These are phyloP conservation scores for Amphiprion clarkii DNA, from an alignment of 2,797 vertebrate species.

Conservation along the genomic window DNA sequence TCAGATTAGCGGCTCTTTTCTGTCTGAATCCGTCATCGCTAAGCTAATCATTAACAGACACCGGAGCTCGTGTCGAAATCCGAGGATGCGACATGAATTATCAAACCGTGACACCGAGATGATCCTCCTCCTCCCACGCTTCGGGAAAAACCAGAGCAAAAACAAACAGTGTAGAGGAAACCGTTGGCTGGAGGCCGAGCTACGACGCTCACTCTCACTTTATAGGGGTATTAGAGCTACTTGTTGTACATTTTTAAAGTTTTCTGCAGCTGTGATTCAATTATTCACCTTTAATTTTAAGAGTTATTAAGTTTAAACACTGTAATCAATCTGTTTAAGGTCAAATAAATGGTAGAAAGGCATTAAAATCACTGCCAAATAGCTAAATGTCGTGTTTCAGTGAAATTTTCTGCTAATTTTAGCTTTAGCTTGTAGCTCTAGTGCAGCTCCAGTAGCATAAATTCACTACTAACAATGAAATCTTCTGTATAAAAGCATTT, in stretches of 20 bases:
- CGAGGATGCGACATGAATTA: conserved; percentile 8
- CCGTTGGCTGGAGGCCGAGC: not conserved
- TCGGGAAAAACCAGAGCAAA: conserved; percentile 27
- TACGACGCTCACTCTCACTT: not conserved
- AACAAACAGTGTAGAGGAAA: conserved; percentile 40
- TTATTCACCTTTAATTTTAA: no score
- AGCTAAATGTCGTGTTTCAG: no score
- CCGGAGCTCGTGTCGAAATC: not conserved
- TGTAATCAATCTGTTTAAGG: not conserved
- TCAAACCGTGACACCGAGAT: conserved; percentile 22
- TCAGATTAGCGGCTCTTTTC: not conserved
- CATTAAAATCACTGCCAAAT: no score
- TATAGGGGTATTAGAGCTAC: conserved; percentile 3
- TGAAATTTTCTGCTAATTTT: no score
- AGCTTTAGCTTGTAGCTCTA: no score
- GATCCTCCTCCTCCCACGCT: conserved; percentile 34
- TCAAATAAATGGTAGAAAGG: no score
- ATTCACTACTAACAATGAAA: no score
- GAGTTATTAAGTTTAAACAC: not conserved
- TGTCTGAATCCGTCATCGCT: no score
- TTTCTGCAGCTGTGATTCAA: not conserved
- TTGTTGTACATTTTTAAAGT: not conserved
- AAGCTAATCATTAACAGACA: not conserved
- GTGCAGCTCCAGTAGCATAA: no score
- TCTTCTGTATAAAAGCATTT: no score